A percentile compares a stretch with the other conserved stretches of the same genome.
phyloP scores from a whole-genome alignment of 2,797 vertebrate genomes.

The Xerus rutilus region DNA sequence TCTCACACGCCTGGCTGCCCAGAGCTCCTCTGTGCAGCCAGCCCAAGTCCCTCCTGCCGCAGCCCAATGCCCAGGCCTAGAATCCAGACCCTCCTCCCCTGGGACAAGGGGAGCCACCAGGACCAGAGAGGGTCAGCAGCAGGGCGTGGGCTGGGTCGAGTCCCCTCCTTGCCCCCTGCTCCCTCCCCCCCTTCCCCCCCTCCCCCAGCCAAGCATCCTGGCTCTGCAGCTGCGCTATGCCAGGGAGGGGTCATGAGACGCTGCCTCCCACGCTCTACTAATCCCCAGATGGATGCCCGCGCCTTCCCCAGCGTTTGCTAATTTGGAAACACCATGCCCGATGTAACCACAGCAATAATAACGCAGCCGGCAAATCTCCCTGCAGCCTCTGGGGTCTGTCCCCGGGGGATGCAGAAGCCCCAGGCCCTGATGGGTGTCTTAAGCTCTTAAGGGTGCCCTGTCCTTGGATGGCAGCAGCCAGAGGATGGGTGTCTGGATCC shows the following conservation, averaged over 20 bases:
- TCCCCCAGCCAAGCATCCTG: neutral
- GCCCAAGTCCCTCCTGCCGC: neutral
- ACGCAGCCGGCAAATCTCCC: neutral
- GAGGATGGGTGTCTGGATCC: neutral
- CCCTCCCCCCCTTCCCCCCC: accelerated
- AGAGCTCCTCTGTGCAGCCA: neutral
- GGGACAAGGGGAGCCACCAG: neutral
- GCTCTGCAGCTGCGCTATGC: neutral
- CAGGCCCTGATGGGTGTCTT: neutral
- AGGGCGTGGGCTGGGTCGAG: neutral
- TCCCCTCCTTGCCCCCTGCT: accelerated
- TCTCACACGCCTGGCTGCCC: neutral
- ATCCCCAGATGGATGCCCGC: neutral
- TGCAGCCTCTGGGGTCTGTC: neutral
- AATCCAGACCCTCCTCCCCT: neutral
- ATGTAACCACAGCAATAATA: neutral
- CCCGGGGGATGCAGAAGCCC: neutral
- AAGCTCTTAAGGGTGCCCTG: neutral
- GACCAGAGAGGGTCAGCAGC: neutral
- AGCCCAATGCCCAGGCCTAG: too few relatives aligned
- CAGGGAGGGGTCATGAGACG: neutral
- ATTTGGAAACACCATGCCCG: constrained; percentile 19
- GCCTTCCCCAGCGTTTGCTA: neutral
- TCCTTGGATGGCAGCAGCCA: accelerated
- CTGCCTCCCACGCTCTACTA: constrained; percentile 35